phyloP scores from a whole-genome alignment of 2,113 vertebrate species.

The Melanotaenia duboulayi region DNA sequence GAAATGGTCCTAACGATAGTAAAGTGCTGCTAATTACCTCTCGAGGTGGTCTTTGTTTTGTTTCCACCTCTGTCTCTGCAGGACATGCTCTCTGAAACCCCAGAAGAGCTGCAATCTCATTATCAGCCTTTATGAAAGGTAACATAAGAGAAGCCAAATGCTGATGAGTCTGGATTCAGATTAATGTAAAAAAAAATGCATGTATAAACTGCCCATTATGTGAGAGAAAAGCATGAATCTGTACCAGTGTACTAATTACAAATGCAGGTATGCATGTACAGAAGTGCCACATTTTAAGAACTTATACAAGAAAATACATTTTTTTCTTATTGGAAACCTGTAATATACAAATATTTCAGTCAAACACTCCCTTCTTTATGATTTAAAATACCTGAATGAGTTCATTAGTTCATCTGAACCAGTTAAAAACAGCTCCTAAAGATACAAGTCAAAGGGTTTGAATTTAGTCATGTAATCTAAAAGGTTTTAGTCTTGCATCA shows the following conservation, averaged over 20 bases:
- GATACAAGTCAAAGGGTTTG: neutral
- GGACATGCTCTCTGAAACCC: conserved; percentile 43
- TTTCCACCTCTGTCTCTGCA: conserved; percentile 31
- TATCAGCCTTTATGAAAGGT: conserved; percentile 32
- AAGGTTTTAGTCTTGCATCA: neutral
- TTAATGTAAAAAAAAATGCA: conserved; percentile 5
- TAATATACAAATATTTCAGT: neutral
- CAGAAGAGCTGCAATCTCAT: conserved; percentile 44
- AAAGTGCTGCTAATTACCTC: conserved; percentile 69
- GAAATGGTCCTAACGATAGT: conserved; percentile 60
- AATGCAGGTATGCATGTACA: too few relatives aligned
- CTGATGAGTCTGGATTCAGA: conserved; percentile 23
- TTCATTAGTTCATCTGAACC: conserved; percentile 1
- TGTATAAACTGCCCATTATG: conserved; percentile 6
- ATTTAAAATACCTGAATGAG: neutral
- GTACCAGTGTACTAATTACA: conserved; percentile 1
- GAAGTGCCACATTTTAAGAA: too few relatives aligned
- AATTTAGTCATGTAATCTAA: neutral
- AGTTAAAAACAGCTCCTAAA: conserved; percentile 13
- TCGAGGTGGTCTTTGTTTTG: conserved; percentile 61
- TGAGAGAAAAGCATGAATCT: conserved; percentile 2
- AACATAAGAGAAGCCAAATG: conserved; percentile 32
- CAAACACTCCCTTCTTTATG: neutral
- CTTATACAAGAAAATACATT: too few relatives aligned
- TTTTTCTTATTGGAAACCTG: too few relatives aligned